Conservation (phyloP, 2,888 invertebrate species). For the Stegana nigrithorax region DNA sequence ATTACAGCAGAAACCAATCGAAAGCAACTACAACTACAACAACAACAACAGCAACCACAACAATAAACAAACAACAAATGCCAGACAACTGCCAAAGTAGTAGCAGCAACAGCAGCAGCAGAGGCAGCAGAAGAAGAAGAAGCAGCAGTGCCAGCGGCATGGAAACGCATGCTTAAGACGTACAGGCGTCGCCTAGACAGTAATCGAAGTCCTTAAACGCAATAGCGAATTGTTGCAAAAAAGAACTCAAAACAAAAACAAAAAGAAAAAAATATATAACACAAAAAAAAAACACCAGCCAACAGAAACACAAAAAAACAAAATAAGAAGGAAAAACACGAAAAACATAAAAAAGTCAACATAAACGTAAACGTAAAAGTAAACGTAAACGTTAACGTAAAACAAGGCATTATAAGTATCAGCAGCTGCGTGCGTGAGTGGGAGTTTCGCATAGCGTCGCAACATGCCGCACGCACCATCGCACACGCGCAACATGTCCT, state of each 20-base stretch:
- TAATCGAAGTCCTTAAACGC: no score
- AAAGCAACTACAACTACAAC: no score
- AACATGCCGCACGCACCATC: neutral
- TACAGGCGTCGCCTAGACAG: no score
- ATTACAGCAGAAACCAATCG: conserved; percentile 38
- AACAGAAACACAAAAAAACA: neutral
- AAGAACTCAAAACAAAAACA: conserved; percentile 24
- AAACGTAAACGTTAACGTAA: no score
- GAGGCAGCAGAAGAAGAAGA: no score
- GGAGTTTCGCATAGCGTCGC: no score
- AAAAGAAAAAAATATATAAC: neutral
- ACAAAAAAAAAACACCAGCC: neutral
- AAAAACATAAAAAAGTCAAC: neutral
- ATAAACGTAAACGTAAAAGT: neutral
- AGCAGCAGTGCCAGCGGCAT: no score
- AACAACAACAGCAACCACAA: conserved; percentile 15
- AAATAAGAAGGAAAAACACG: neutral
- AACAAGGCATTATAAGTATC: no score
- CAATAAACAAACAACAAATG: conserved; percentile 1
- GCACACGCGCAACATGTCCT: conserved; percentile 1
- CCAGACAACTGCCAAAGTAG: no score
- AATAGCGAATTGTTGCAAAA: no score
- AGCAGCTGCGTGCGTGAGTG: neutral
- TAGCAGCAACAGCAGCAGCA: no score
- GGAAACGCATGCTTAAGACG: no score